These are phyloP conservation scores for Drosophila conformis DNA, from an alignment of 2,888 invertebrate species.

Conservation along the genomic window DNA sequence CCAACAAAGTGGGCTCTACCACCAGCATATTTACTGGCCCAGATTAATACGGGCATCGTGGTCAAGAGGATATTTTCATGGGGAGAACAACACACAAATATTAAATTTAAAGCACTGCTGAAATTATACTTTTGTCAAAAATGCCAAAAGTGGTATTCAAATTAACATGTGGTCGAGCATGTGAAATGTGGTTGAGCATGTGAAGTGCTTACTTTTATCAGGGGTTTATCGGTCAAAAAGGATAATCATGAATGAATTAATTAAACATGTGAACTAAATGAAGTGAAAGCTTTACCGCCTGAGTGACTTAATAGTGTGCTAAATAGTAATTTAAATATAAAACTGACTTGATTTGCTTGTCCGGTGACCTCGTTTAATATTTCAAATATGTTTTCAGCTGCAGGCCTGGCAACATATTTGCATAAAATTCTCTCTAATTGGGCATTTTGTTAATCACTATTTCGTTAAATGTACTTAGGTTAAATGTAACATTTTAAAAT, in stretches of 20 bases:
- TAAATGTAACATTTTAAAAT: neutral
- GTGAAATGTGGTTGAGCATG: neutral
- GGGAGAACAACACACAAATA: neutral
- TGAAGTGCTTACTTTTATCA: neutral
- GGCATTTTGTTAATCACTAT: neutral
- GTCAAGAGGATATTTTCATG: neutral
- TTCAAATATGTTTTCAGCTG: neutral
- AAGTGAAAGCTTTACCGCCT: neutral
- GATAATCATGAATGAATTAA: neutral
- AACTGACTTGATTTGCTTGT: neutral
- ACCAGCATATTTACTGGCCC: slow-evolving; percentile 1
- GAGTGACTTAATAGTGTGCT: neutral
- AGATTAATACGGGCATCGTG: neutral
- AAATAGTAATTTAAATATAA: neutral
- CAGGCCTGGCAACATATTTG: no score
- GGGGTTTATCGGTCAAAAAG: neutral
- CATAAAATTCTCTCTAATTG: no score
- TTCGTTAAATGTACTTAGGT: neutral
- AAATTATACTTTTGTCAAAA: neutral
- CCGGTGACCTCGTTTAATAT: neutral
- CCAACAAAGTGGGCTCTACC: slow-evolving; percentile 10
- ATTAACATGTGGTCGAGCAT: neutral
- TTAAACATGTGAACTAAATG: neutral
- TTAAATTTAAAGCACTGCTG: slow-evolving; percentile 5
- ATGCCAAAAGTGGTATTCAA: neutral